Conservation (phyloP, 2,797 vertebrate species). For the Loris lydekkerianus region DNA sequence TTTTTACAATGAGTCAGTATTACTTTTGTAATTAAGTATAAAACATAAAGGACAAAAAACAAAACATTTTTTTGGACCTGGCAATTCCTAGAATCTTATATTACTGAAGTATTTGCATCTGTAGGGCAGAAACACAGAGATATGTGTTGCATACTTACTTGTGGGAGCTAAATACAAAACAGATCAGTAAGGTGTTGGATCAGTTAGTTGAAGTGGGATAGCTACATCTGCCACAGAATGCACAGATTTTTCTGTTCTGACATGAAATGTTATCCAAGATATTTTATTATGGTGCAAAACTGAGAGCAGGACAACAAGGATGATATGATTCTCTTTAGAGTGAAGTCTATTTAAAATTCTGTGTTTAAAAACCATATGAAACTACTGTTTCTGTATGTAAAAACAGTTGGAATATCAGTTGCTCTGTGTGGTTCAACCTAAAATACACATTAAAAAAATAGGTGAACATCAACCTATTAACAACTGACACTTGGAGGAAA, state of each 20-base stretch:
- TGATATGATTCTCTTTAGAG: neutral
- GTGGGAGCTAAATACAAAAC: neutral
- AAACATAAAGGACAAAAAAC: neutral
- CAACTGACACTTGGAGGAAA: neutral
- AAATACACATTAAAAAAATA: neutral
- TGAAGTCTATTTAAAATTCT: neutral
- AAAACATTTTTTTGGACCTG: neutral
- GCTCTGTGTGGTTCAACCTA: neutral
- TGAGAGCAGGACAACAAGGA: neutral
- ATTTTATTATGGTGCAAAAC: neutral
- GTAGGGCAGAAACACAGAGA: neutral
- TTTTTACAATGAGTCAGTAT: neutral
- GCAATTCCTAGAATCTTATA: neutral
- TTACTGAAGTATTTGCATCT: neutral
- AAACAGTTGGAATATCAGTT: neutral
- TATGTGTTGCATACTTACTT: neutral
- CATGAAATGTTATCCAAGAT: neutral
- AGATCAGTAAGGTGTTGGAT: neutral
- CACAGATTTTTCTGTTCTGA: neutral
- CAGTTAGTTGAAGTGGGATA: rapidly evolving
- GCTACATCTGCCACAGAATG: rapidly evolving
- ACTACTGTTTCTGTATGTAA: neutral
- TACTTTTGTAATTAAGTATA: constrained; percentile 11
- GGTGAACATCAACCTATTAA: neutral
- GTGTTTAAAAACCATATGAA: neutral